These are phyloP conservation scores for Poecile atricapillus DNA, from an alignment of 2,113 vertebrate species.

Conservation along the genomic window DNA sequence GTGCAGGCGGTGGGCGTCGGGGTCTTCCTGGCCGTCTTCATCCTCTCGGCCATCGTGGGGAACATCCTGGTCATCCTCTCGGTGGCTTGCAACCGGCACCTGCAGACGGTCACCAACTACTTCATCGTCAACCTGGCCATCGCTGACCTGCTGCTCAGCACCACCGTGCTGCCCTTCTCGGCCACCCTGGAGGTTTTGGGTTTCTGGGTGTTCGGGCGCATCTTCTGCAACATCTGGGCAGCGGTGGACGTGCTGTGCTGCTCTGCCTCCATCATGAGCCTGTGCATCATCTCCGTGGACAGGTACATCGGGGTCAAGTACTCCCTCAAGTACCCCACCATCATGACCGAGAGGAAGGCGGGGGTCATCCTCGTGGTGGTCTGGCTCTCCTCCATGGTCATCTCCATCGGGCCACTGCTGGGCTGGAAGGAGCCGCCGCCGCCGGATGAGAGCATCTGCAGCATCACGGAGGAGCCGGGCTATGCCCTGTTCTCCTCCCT, in stretches of 20 bases:
- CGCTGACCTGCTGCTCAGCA: conserved; percentile 90
- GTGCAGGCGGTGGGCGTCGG: conserved; percentile 84
- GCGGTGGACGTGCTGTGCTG: conserved; percentile 98
- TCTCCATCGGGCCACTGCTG: conserved; percentile 93
- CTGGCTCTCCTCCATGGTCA: conserved; percentile 90
- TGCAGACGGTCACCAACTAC: conserved; percentile 97
- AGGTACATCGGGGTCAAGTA: conserved; percentile 95
- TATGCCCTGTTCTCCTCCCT: conserved; percentile 97
- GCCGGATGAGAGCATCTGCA: conserved; percentile 85
- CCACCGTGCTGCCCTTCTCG: conserved; percentile 92
- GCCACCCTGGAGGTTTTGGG: conserved; percentile 94
- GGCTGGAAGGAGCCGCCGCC: conserved; percentile 97
- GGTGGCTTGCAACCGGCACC: conserved; percentile 90
- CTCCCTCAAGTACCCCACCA: conserved; percentile 94
- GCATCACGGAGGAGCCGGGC: conserved; percentile 93
- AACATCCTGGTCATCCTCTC: conserved; percentile 97
- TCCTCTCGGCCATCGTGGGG: conserved; percentile 89
- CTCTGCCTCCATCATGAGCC: conserved; percentile 97
- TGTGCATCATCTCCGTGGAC: conserved; percentile 97
- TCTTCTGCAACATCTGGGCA: conserved; percentile 98
- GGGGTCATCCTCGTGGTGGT: conserved; percentile 86
- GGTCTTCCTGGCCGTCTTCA: conserved; percentile 87
- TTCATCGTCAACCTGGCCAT: conserved; percentile 98
- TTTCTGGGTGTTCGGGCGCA: conserved; percentile 93
- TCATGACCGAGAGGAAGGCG: conserved; percentile 93